Conservation (phyloP, 2,113 vertebrate species). For the Gobio gobio region DNA sequence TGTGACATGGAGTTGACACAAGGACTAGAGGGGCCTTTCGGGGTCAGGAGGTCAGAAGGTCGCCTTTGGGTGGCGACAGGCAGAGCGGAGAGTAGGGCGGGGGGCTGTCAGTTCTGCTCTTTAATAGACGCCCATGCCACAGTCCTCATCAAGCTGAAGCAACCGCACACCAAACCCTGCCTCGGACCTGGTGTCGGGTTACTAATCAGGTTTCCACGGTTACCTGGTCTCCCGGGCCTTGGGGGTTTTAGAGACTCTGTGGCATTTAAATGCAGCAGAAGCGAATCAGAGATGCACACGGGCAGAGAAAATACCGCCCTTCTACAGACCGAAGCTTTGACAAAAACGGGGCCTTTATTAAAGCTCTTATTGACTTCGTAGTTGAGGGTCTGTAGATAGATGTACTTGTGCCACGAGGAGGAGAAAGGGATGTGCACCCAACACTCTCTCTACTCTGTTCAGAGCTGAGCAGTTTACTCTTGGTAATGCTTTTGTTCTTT, state of each 20-base stretch:
- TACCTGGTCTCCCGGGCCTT: slow-evolving; percentile 45
- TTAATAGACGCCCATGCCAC: slow-evolving; percentile 55
- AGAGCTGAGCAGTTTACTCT: slow-evolving; percentile 19
- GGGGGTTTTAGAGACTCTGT: slow-evolving; percentile 34
- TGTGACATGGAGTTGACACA: slow-evolving; percentile 64
- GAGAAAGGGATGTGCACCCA: slow-evolving; percentile 28
- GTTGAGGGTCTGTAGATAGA: slow-evolving; percentile 22
- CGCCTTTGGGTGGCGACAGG: slow-evolving; percentile 43
- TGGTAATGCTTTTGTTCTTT: slow-evolving; percentile 8
- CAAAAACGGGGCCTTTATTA: slow-evolving; percentile 35
- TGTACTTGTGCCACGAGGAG: slow-evolving; percentile 8
- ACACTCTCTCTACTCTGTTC: slow-evolving; percentile 11
- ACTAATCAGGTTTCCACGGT: slow-evolving; percentile 59
- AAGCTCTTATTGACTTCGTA: slow-evolving; percentile 23
- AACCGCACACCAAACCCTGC: slow-evolving; percentile 50
- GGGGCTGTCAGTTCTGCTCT: slow-evolving; percentile 54
- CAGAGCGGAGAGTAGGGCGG: slow-evolving; percentile 39
- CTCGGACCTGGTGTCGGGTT: slow-evolving; percentile 53
- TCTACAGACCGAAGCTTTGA: slow-evolving; percentile 21
- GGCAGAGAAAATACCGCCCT: slow-evolving; percentile 24
- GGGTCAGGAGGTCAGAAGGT: slow-evolving; percentile 57
- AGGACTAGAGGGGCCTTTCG: slow-evolving; percentile 53
- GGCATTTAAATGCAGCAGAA: slow-evolving; percentile 51
- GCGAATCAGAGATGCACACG: slow-evolving; percentile 41
- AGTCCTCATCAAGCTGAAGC: slow-evolving; percentile 48